Conservation (phyloP, 2,113 vertebrate genomes). For the Thamnaconus septentrionalis region DNA sequence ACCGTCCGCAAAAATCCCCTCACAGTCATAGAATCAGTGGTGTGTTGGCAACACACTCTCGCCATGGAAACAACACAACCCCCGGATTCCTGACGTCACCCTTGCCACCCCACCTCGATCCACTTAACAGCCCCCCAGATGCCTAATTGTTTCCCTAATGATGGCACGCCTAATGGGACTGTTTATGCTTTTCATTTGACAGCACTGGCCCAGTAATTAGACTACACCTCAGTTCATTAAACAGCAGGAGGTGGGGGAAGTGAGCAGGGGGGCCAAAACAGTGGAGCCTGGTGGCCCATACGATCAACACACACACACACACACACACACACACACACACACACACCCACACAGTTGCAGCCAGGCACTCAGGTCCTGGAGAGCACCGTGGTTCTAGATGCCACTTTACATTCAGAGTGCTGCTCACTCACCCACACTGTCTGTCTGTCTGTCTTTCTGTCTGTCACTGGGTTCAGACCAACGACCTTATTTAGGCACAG, state of each 20-base stretch:
- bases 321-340: neutral
- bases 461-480: no score
- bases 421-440: no score
- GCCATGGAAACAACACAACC: conserved; percentile 26
- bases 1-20: neutral
- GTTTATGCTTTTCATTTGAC: conserved; percentile 78
- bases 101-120: conserved; percentile 1
- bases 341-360: neutral
- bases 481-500: no score
- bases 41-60: conserved; percentile 8
- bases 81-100: conserved; percentile 5
- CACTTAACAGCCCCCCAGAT: conserved; percentile 70
- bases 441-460: no score
- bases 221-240: conserved; percentile 75
- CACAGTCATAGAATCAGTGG: neutral
- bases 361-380: no score
- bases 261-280: neutral
- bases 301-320: neutral
- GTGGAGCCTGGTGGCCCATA: conserved; percentile 3
- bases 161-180: conserved; percentile 77
- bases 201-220: conserved; percentile 76
- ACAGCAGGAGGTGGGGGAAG: conserved; percentile 45
- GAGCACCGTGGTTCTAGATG: no score
- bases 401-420: no score
- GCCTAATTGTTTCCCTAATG: conserved; percentile 81